A percentile compares a stretch with the other conserved stretches of the same genome.
Conservation (phyloP, 2,888 invertebrate genomes). For the Eupithecia subfuscata region DNA sequence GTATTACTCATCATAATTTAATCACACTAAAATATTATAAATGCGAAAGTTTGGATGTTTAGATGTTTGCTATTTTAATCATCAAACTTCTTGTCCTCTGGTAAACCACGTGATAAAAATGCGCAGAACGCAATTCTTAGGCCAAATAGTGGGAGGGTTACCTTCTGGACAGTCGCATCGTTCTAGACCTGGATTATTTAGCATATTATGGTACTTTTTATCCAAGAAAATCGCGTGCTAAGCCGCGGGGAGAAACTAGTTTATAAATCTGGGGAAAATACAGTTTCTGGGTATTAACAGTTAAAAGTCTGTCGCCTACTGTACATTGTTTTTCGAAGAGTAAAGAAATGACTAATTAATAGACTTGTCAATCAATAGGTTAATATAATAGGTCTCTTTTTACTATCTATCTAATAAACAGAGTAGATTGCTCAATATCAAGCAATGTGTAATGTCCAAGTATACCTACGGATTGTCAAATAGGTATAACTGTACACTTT, state of each 20-base stretch:
- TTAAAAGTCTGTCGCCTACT: not conserved
- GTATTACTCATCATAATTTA: not conserved
- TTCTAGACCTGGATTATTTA: not conserved
- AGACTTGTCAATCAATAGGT: too few species aligned
- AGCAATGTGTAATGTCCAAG: not conserved
- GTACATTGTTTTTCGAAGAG: too few species aligned
- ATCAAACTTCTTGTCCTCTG: too few species aligned
- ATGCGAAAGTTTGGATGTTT: not conserved
- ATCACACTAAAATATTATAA: not conserved
- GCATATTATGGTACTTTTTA: not conserved
- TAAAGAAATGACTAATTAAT: too few species aligned
- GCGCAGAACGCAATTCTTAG: too few species aligned
- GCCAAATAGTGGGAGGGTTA: too few species aligned
- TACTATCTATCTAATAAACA: not conserved
- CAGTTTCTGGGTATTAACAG: not conserved
- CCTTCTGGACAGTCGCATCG: too few species aligned
- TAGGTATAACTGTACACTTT: not conserved
- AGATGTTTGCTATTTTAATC: not conserved
- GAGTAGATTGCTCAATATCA: not conserved
- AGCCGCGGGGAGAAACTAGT: not conserved
- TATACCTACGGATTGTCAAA: not conserved
- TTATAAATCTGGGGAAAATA: not conserved
- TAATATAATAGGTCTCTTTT: not conserved
- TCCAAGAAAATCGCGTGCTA: not conserved
- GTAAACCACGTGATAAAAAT: too few species aligned